phyloP scores from a whole-genome alignment of 1,140 invertebrate species.

The Leptinotarsa lineolata region DNA sequence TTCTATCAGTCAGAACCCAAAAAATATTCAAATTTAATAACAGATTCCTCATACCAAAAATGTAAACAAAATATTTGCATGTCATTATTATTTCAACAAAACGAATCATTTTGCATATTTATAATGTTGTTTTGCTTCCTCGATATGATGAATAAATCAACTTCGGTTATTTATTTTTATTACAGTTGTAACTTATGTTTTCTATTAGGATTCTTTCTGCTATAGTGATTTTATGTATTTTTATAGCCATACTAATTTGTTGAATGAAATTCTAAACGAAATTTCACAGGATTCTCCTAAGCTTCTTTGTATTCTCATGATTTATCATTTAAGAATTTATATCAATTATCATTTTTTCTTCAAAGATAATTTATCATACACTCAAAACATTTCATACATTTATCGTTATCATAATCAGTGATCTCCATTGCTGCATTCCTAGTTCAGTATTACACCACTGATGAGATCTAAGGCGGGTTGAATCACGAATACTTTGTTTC shows the following conservation, averaged over 20 bases:
- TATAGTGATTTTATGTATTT: constrained; percentile 32
- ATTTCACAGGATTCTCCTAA: neutral
- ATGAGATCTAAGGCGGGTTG: too few relatives aligned
- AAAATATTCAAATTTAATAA: too few relatives aligned
- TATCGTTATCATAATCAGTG: too few relatives aligned
- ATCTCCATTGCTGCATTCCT: too few relatives aligned
- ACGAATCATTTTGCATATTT: neutral
- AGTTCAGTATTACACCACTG: too few relatives aligned
- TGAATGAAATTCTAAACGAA: constrained; percentile 16
- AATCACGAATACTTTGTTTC: too few relatives aligned
- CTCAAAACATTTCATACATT: too few relatives aligned
- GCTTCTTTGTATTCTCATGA: neutral
- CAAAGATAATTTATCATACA: too few relatives aligned
- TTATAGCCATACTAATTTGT: constrained; percentile 39
- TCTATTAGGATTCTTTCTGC: constrained; percentile 38
- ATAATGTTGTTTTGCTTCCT: neutral
- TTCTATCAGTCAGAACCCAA: too few relatives aligned
- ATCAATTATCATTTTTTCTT: too few relatives aligned
- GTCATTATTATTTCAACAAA: neutral
- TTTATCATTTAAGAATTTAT: neutral
- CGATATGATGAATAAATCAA: constrained; percentile 29
- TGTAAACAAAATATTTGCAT: neutral
- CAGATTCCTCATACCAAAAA: too few relatives aligned
- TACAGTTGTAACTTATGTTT: constrained; percentile 34
- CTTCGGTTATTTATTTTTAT: constrained; percentile 32